Base-by-base conservation (phyloP, 2,888 invertebrate genomes). In the Scelioninae gen. 1 region DNA sequence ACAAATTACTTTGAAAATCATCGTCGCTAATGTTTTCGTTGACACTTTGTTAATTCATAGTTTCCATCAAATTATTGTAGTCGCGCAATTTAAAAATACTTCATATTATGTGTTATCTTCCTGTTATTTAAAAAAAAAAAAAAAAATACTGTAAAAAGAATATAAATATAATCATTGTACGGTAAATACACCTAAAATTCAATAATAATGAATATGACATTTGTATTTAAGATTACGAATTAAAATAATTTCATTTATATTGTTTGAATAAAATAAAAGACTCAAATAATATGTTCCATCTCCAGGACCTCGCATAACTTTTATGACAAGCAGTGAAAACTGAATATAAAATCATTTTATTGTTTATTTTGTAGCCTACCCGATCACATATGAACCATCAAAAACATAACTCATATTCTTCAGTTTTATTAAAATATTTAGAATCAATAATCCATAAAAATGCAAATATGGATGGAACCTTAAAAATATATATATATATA, bases 281-380 rank as follows among this genome's bases (percentile, higher is more conserved):
- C 16, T 23, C 4, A 11, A 58, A 58, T 58, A 29, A 43, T 43
- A 11, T 29, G 23, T 13, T n/a, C n/a, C 13, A 29, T 60, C 29
- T 45, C 29, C n/a, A 7, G 8, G 11, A 65, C 23, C 51, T 53
- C 13, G 51, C 5, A 51, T 40, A 0, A 11, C 2, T 65, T 65
- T 65, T 51, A 65, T 23, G 23, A n/a, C 49, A 1, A 65, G 51
- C 32, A 47, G 47, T 62, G 47, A 62, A 62, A 63, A 47, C 23
- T 49, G 63, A 63, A 63, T 63, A 63, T 63, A 63, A 63, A 63
- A 65, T 65, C 31, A 49, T 34, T 49, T 65, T 53, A 63, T 49
- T 63, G 63, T 49, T 34, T 16, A 63, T 63, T 63, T 63, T 49
- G 49, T 63, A 38, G 63, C 49, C 63, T 34, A 15, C 10, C 7